Conservation (phyloP, 92 coral and sea anemone genomes). For the Umimayanthus kanabou region DNA sequence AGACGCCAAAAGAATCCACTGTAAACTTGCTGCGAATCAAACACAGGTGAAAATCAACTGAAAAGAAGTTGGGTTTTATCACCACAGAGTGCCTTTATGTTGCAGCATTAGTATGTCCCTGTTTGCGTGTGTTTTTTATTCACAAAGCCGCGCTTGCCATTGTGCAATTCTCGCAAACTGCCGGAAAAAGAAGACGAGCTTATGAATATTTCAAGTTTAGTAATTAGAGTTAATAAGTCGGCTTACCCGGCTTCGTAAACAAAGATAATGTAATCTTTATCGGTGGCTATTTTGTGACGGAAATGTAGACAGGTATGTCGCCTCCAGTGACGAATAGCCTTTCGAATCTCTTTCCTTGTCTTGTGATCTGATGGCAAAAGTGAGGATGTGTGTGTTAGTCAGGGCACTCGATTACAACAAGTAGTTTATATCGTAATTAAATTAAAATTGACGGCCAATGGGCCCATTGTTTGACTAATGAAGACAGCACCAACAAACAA, state of each 20-base stretch:
- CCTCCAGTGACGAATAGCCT: constrained; percentile 92
- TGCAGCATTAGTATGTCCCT: constrained; percentile 16
- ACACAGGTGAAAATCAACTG: constrained; percentile 31
- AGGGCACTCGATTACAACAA: constrained; percentile 45
- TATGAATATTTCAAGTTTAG: constrained; percentile 40
- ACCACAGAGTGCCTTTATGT: constrained; percentile 27
- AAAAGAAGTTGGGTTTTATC: constrained; percentile 27
- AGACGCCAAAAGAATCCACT: constrained; percentile 17
- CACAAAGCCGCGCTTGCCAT: constrained; percentile 34
- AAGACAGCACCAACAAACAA: constrained; percentile 59
- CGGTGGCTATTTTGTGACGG: constrained; percentile 81
- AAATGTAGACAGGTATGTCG: constrained; percentile 89
- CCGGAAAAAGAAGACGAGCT: constrained; percentile 43
- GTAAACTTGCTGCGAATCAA: constrained; percentile 27
- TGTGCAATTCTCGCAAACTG: constrained; percentile 36
- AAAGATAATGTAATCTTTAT: constrained; percentile 89
- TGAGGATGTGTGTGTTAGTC: constrained; percentile 40
- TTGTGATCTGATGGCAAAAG: constrained; percentile 56
- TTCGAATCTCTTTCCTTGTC: constrained; percentile 78
- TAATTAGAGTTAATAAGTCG: constrained; percentile 29
- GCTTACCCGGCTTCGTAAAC: constrained; percentile 96
- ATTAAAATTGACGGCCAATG: constrained; percentile 82
- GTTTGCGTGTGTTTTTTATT: constrained; percentile 44
- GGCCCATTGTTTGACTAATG: constrained; percentile 64
- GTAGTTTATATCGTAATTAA: constrained; percentile 75